Evolutionary conservation across 2,113 vertebrate species (phyloP).

Genomic region (Strix aluco): DNA sequence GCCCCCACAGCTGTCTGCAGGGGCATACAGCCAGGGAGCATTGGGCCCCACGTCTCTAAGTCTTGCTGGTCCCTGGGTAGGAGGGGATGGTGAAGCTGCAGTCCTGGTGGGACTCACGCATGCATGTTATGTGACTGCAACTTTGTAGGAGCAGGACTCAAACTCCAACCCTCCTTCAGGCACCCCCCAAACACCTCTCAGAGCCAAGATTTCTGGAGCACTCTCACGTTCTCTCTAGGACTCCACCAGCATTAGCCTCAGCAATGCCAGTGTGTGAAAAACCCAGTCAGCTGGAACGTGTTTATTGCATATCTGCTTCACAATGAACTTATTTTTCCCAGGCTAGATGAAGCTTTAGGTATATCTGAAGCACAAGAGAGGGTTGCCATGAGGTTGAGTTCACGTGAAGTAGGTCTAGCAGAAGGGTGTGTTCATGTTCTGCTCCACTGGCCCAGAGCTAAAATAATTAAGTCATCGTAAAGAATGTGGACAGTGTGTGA

Average conservation of each 20-base stretch:
- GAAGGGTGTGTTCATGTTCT: background rate
- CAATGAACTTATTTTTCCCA: background rate
- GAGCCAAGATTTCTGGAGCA: background rate
- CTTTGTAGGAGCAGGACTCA: background rate
- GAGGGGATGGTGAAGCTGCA: background rate
- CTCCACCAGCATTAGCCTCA: background rate
- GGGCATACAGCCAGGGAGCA: rapidly evolving
- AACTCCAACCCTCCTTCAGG: background rate
- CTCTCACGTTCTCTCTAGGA: background rate
- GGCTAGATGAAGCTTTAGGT: background rate
- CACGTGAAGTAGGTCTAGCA: background rate
- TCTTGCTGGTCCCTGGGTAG: background rate
- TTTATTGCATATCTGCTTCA: background rate
- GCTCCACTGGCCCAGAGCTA: background rate
- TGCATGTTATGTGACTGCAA: background rate
- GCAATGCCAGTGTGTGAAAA: background rate
- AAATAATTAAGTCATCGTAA: background rate
- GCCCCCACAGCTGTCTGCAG: background rate
- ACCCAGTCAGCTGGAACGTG: background rate
- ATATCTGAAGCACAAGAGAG: background rate
- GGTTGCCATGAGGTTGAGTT: background rate
- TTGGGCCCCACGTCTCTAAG: rapidly evolving
- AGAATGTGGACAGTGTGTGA: background rate
- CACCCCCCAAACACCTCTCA: background rate
- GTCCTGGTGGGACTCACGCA: rapidly evolving